Base-by-base conservation (phyloP, 1,140 invertebrate genomes). In the Macrotrachela quadricornifera region DNA sequence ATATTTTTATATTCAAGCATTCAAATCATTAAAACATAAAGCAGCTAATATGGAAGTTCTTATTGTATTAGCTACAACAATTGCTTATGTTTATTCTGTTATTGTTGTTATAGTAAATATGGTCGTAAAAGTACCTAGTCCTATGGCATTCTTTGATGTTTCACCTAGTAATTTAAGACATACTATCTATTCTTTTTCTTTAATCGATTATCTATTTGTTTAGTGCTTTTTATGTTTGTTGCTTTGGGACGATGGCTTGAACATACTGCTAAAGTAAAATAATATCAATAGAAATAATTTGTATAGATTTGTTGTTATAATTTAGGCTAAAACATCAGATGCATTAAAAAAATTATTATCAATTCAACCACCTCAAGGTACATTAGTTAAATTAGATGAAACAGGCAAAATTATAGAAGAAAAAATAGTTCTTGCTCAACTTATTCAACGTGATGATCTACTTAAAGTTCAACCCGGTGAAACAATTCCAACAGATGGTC, bases 11-110 rank as follows among this genome's bases (percentile, higher is more conserved):
- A 75, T 84, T 18, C 85, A 92, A 69, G 88, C 91, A 0, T 90
- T 80, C 59, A 74, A 72, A 65, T 86, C 90, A 0, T 59, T 99
- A 0, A 80, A 79, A 57, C 88, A 97, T 65, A 72, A 79, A 17
- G 81, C 85, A 1, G 82, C 87, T 1, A 99, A 97, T 61, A 99
- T 99, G 94, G 94, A 99, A 66, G 90, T 99, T 2, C 74, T 99
- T 9, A 88, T 99, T 57, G 85, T 87, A 45, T 80, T 99, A 78
- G 90, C 94, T 1, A 96, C 92, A 0, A 88, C 83, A 10, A 90
- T 97, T 56, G 85, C 87, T 21, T 99, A 96, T 66, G 63, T 79
- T 15, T 97, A 99, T 63, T 95, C 86, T 0, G 71, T 91, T 6
- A 71, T 77, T 6, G 84, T 94, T 43, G 76, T 94, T 0, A 61